Percentiles rank a stretch among this genome's conserved stretches.
phyloP scores from a whole-genome alignment of 1,140 invertebrate species.

The Heliconius hermathena region DNA sequence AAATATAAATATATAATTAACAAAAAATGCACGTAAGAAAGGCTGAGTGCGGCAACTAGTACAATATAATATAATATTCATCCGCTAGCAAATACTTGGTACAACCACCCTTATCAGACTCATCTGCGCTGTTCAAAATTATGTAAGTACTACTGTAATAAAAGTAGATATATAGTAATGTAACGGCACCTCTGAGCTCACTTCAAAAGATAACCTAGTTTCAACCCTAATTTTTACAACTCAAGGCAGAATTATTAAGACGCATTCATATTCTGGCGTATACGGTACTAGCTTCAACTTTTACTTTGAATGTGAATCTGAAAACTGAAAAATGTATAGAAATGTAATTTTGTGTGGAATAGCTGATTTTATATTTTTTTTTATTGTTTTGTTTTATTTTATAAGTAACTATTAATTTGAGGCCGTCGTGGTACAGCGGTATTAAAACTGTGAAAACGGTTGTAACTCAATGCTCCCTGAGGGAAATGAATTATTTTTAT shows the following conservation, averaged over 20 bases:
- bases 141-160: slow-evolving; percentile 4
- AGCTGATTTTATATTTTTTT: not conserved
- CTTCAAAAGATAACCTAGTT: slow-evolving; percentile 16
- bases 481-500: too few species aligned
- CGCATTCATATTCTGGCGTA: slow-evolving; percentile 6
- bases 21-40: too few species aligned
- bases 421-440: too few species aligned
- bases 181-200: slow-evolving; percentile 23
- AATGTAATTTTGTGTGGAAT: not conserved
- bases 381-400: too few species aligned
- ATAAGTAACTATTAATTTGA: too few species aligned
- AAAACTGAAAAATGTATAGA: slow-evolving; percentile 2
- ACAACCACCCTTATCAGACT: not conserved
- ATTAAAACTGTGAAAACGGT: too few species aligned
- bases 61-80: not conserved
- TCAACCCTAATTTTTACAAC: slow-evolving; percentile 13
- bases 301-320: not conserved
- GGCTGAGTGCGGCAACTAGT: not conserved
- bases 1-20: too few species aligned
- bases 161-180: slow-evolving; percentile 13
- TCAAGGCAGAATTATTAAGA: slow-evolving; percentile 10
- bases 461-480: too few species aligned
- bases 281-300: not conserved
- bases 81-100: not conserved
- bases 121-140: slow-evolving; percentile 12